Percentiles rank a stretch among this genome's conserved stretches.
Evolutionary conservation across 1,140 invertebrate genomes (phyloP).

Genomic region (Philaenus spumarius): DNA sequence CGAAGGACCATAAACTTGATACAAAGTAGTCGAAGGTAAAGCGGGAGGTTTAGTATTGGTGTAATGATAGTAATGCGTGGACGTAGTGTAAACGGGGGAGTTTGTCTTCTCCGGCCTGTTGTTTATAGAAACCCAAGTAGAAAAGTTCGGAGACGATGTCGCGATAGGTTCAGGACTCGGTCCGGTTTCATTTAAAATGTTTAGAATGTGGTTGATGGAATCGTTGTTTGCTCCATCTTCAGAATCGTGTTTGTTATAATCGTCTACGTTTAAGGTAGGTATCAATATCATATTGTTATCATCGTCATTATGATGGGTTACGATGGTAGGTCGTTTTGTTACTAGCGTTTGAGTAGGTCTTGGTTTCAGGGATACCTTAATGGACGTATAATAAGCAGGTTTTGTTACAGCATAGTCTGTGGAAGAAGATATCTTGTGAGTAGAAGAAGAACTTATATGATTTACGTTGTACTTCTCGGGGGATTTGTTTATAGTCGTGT

Average conservation of each 20-base stretch:
- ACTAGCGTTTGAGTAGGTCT: not conserved
- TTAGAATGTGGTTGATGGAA: slow-evolving; percentile 43
- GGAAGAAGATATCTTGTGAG: too few species aligned
- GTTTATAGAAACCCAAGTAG: slow-evolving; percentile 46
- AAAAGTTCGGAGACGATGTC: slow-evolving; percentile 38
- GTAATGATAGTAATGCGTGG: slow-evolving; percentile 11
- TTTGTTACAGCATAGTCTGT: not conserved
- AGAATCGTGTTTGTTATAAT: slow-evolving; percentile 36
- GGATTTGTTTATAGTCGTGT: too few species aligned
- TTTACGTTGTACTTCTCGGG: too few species aligned
- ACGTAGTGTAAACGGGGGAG: slow-evolving; percentile 16
- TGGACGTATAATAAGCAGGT: not conserved
- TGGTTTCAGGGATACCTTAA: slow-evolving; percentile 2
- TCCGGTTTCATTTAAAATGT: slow-evolving; percentile 37
- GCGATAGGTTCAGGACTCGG: slow-evolving; percentile 25
- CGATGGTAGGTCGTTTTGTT: not conserved
- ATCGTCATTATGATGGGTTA: not conserved
- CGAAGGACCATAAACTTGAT: slow-evolving; percentile 34
- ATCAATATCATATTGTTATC: slow-evolving; percentile 44
- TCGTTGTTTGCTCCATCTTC: slow-evolving; percentile 36
- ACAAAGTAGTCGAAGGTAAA: slow-evolving; percentile 25
- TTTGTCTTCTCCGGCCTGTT: slow-evolving; percentile 32
- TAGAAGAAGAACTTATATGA: too few species aligned
- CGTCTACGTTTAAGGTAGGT: slow-evolving; percentile 45
- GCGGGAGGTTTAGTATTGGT: slow-evolving; percentile 6